Base-by-base conservation (phyloP, 1,140 invertebrate species). In the Oncopodura yosiiana region DNA sequence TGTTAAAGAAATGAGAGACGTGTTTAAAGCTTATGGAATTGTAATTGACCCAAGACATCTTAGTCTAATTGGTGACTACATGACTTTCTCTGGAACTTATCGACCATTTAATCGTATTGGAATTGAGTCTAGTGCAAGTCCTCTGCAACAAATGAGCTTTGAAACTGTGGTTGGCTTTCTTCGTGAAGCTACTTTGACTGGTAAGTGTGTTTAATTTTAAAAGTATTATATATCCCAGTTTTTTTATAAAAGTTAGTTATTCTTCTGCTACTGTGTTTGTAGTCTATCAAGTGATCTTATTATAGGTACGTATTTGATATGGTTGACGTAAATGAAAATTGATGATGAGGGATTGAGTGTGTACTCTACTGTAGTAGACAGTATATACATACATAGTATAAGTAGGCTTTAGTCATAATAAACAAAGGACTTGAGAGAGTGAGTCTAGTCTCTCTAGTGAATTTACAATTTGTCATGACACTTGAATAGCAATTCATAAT, bases 71-170 rank as follows among this genome's bases (percentile, higher is more conserved):
- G 88, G 94, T 0, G 94, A 99, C 73, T 98, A 96, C 68, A 99
- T 99, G 94, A 99, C 94, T 0, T 93, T 82, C 65, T 84, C 88
- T 67, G 96, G 96, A 1, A 74, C 73, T 9, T 95, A 87, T 65
- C 80, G 84, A 66, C 87, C 94, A 0, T 81, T 98, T 68, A 98
- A 86, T 70, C 75, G 94, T 26, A 81, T 79, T 67, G 90, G 89
- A 5, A 92, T 99, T 77, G 81, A 86, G 62, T 79, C 79, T 21
- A 87, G 82, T 34, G 75, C 87, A 0, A 98, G 94, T 3, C 88
- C 93, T 0, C 70, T 99, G 2, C 95, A 99, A 69, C 93, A 97
- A 73, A 98, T 99, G 86, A 94, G 87, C 2, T 99, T 95, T 67
- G 95, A 99, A 72, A 91, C 91, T 1, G 87, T 91, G 1, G 72